Base-by-base conservation (phyloP, 2,113 vertebrate species). In the Piprites chloris region DNA sequence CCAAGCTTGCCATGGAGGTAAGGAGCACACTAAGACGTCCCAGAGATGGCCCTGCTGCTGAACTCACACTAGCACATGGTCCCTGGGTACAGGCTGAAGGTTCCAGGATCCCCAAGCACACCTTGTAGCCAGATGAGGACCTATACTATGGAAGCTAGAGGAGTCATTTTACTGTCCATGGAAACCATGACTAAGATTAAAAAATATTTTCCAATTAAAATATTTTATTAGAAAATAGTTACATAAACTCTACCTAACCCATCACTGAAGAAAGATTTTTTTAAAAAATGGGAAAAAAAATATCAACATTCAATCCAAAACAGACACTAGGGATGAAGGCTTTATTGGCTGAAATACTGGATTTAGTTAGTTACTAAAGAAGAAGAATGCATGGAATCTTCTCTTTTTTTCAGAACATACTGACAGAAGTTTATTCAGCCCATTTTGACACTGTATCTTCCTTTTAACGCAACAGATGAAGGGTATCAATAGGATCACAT, bases 351-450 rank as follows among this genome's bases (percentile, higher is more conserved):
- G 9, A 50, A 95, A 86, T 68, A 89, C n/a, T n/a, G 28, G 9
- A 81, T 96, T 95, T 90, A 53, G 50, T 68, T 74, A 47, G 39
- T 24, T 86, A 53, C 37, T 79, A 50, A 84, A 87, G 50, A 95
- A 61, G 26, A 19, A 37, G 47, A 91, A 95, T 72, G 26, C 72
- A 62, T 27, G 56, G 33, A 91, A 84, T 86, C 42, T 69, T 42
- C 15, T 49, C 15, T 32, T 79, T 69, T 66, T 61, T 52, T n/a
- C 6, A 14, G 62, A 67, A 63, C 19, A n/a, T 37, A 58, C 2
- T 47, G 46, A 47, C 12, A 28, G 23, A 79, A 39, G 17, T 58
- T 91, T 76, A 69, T 72, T 66, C 65, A 89, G 22, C 37, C n/a
- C 21, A 22, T 32, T 93, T 85, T 67, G 76, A 39, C 23, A 75